Base-by-base conservation (phyloP, 2,797 vertebrate genomes). In the Lagocephalus sceleratus region DNA sequence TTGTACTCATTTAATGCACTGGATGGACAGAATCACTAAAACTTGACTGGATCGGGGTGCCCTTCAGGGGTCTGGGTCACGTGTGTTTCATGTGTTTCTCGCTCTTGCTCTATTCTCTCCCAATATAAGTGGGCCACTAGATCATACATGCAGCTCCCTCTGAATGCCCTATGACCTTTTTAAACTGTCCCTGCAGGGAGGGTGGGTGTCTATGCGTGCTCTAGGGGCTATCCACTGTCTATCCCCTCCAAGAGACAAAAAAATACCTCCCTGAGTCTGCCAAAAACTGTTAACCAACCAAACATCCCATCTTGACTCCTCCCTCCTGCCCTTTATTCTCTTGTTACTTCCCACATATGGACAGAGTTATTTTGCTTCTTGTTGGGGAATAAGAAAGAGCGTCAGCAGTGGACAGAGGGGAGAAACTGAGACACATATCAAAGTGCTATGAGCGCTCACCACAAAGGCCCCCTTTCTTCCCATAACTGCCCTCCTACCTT, bases 201-300 rank as follows among this genome's bases (percentile, higher is more conserved):
- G n/a, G 57, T 54, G 63, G 62, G 54, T 53, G 20, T 8, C 20
- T 67, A 41, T 43, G 47, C 51, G 51, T 59, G 50, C 47, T 74
- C 60, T 16, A 40, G 67, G 66, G 58, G 53, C 43, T 58, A 60
- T 75, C 61, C 55, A 22, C 68, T 76, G 76, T 80, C 71, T 75
- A 49, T 53, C 57, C 66, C 61, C 69, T 54, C 63, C 20, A 68
- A 81, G 70, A 78, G 57, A 65, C 15, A 29, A 21, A 29, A 75
- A 78, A 78, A 66, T 49, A 67, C 68, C 63, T 78, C 70, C 57
- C 44, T 29, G 26, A 15, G 55, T 70, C 71, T 63, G 68, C 70
- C 72, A 85, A 74, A 85, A 83, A 83, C 71, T 71, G 79, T 86
- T 87, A 86, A 62, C 75, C 76, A 83, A 67, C 64, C 70, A 78